These are phyloP conservation scores for Drosophila erecta DNA, from an alignment of 1,140 invertebrate genomes.

Conservation along the genomic window DNA sequence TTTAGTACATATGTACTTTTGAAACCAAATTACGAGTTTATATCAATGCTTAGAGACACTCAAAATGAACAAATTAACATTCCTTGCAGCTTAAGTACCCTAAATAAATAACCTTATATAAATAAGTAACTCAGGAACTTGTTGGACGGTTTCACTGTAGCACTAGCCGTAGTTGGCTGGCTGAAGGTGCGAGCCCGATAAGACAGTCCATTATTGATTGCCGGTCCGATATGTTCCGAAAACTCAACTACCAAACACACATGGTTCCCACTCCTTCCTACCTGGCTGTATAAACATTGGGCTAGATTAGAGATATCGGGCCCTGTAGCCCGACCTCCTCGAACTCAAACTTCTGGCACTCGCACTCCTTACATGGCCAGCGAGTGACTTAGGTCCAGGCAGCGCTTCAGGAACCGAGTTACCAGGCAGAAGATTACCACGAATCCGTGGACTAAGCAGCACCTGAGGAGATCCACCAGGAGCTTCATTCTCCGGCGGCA, in stretches of 20 bases:
- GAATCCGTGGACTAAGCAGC: slow-evolving; percentile 49
- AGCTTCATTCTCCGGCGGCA: slow-evolving; percentile 38
- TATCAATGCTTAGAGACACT: no score
- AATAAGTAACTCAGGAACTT: not conserved
- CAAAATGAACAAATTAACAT: no score
- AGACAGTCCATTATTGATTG: slow-evolving; percentile 56
- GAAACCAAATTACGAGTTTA: no score
- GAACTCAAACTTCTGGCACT: not conserved
- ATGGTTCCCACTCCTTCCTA: not conserved
- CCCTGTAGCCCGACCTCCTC: not conserved
- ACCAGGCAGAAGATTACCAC: slow-evolving; percentile 43
- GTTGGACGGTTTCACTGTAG: slow-evolving; percentile 6
- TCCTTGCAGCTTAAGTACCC: no score
- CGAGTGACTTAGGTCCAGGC: slow-evolving; percentile 51
- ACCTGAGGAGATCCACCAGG: slow-evolving; percentile 45
- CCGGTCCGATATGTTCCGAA: slow-evolving; percentile 31
- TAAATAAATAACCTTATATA: no score
- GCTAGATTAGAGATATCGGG: slow-evolving; percentile 18
- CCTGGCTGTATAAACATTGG: slow-evolving; percentile 10
- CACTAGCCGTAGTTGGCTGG: not conserved
- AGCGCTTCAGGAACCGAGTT: slow-evolving; percentile 32
- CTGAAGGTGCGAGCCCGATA: slow-evolving; percentile 37
- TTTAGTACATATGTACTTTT: no score
- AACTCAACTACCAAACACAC: slow-evolving; percentile 12
- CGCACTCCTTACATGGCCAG: slow-evolving; percentile 24